Conservation (phyloP, 2,888 invertebrate species). For the Pedicia rivosa region DNA sequence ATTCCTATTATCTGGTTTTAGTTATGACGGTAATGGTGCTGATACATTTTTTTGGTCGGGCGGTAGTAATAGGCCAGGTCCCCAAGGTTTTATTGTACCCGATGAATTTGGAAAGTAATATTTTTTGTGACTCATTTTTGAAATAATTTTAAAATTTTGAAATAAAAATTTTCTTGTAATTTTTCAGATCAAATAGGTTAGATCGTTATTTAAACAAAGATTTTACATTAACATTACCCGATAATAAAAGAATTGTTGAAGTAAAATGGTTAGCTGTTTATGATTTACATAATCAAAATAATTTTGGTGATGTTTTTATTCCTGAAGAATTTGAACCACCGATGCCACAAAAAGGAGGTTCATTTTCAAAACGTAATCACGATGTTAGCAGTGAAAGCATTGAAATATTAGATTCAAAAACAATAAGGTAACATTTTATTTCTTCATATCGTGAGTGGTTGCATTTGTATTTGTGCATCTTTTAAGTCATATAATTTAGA, state of each 20-base stretch:
- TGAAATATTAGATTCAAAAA: constrained; percentile 64
- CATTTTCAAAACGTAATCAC: constrained; percentile 42
- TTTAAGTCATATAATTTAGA: no score
- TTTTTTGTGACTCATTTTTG: neutral
- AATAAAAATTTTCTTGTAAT: neutral
- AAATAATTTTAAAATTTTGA: neutral
- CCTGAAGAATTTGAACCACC: constrained; percentile 86
- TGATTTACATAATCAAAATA: constrained; percentile 71
- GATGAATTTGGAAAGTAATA: constrained; percentile 72
- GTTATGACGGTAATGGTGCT: constrained; percentile 79
- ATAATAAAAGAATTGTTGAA: constrained; percentile 70
- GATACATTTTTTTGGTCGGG: constrained; percentile 93
- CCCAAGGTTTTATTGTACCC: constrained; percentile 82
- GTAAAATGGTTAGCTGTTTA: constrained; percentile 83
- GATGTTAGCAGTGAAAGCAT: constrained; percentile 55
- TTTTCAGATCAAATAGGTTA: constrained; percentile 60
- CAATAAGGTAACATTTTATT: no score
- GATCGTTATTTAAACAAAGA: constrained; percentile 76
- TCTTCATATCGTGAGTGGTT: no score
- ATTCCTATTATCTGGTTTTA: constrained; percentile 61
- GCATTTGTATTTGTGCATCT: no score
- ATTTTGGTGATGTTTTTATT: constrained; percentile 78
- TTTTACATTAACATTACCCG: constrained; percentile 64
- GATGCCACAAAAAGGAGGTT: constrained; percentile 39
- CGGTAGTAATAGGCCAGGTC: constrained; percentile 70